Conservation (phyloP, 1,140 invertebrate species). For the Drosophila pallidifrons region DNA sequence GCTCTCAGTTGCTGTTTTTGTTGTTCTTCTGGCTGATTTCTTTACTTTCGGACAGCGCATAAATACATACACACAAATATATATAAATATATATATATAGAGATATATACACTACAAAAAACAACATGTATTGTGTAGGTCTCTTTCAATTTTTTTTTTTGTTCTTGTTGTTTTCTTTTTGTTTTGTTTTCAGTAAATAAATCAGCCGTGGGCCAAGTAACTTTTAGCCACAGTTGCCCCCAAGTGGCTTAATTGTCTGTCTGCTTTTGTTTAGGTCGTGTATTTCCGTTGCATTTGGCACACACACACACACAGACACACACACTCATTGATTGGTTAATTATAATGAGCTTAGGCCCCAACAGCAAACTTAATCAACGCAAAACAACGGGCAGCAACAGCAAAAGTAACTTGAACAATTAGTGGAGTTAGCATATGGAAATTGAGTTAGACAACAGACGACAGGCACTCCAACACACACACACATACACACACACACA, state of each 20-base stretch:
- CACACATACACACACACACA: slow-evolving; percentile 6
- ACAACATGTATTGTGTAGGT: slow-evolving; percentile 14
- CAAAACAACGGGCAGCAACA: slow-evolving; percentile 9
- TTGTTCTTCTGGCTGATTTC: slow-evolving; percentile 31
- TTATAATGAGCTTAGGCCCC: slow-evolving; percentile 75
- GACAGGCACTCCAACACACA: slow-evolving; percentile 9
- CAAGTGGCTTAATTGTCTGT: slow-evolving; percentile 44
- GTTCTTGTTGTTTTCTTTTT: slow-evolving; percentile 49
- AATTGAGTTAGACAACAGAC: slow-evolving; percentile 37
- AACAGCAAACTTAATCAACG: slow-evolving; percentile 37
- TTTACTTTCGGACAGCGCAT: slow-evolving; percentile 13
- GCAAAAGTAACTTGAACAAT: slow-evolving; percentile 18
- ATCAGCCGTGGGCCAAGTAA: slow-evolving; percentile 76
- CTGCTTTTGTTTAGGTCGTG: background rate
- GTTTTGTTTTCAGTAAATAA: slow-evolving; percentile 78
- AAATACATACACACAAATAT: background rate
- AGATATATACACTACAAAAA: background rate
- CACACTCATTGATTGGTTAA: slow-evolving; percentile 71
- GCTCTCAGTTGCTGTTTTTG: background rate
- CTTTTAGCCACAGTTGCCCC: slow-evolving; percentile 65
- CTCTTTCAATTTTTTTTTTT: slow-evolving; percentile 34
- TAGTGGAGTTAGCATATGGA: slow-evolving; percentile 36
- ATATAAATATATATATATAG: no score
- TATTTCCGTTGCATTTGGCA: slow-evolving; percentile 11
- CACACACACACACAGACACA: slow-evolving; percentile 31